Evolutionary conservation across 2,888 invertebrate species (phyloP), one percentile per base, ranked within the genome.

Genomic region (Matsumyia berberina): DNA sequence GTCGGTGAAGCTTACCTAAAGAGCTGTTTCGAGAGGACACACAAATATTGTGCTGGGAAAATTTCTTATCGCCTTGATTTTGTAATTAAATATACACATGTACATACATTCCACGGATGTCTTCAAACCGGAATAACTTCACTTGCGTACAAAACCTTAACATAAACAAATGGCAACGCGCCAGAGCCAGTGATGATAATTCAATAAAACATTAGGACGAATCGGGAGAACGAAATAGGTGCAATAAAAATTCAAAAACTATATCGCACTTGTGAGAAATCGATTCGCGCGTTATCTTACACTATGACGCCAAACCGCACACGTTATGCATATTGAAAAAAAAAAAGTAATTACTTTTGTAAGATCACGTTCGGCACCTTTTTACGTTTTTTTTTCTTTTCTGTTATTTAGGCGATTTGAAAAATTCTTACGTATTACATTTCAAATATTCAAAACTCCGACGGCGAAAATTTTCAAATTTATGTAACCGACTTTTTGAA

Each of bases 241-340:
- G 12, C 33, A 17, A 35, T 35, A 44, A 67, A 49, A 58, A 35
- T 33, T n/a, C 5, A 19, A 24, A 51, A 72, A 19, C 31, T 44
- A 24, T 57, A 49, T 39, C 19, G 57, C 74, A 66, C 66, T 66
- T 49, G 12, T 39, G 66, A 39, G 19, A 49, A 66, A 66, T 33
- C 67, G 29, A 42, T 58, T 76, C 49, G 8, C 58, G 17, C 66
- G 42, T 58, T 55, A n/a, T 17, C n/a, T 51, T 60, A 24, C 24
- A 24, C 4, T 24, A 77, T 51, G 60, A 67, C 76, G 60, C 58
- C 44, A 69, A 60, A 67, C 67, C 67, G 58, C 77, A 77, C 60
- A 67, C 35, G 60, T 35, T 77, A 24, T 77, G 67, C 60, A 60
- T 77, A 60, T 44, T 42, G 37, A 58, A 53, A 44, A 42, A 29